phyloP scores from a whole-genome alignment of 1,140 invertebrate species.

The Oncopodura yosiiana region DNA sequence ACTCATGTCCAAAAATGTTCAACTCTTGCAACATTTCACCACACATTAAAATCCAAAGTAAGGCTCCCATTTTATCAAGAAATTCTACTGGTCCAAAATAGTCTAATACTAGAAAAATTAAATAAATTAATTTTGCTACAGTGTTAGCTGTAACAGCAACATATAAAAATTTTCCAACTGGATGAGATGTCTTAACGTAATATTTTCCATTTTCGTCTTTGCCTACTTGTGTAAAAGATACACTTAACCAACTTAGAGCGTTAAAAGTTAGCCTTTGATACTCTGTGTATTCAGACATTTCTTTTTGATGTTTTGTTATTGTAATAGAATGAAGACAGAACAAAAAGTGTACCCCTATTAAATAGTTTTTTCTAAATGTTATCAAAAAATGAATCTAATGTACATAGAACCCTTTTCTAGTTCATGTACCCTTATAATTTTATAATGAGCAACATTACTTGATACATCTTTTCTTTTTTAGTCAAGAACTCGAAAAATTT shows the following conservation, averaged over 20 bases:
- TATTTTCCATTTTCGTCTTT: neutral
- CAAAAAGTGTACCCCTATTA: too few species aligned
- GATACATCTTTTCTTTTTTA: too few species aligned
- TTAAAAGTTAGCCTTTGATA: conserved; percentile 9
- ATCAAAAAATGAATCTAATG: too few species aligned
- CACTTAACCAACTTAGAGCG: conserved; percentile 2
- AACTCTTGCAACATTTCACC: conserved; percentile 11
- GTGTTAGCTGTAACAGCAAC: conserved; percentile 7
- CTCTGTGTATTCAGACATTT: too few species aligned
- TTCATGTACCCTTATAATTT: too few species aligned
- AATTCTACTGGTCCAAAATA: conserved; percentile 12
- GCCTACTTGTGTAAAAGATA: neutral
- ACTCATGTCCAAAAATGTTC: neutral
- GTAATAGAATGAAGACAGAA: too few species aligned
- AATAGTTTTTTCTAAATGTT: too few species aligned
- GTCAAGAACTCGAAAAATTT: too few species aligned
- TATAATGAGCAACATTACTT: too few species aligned
- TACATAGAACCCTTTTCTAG: too few species aligned
- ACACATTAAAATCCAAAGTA: conserved; percentile 11
- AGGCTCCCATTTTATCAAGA: conserved; percentile 10
- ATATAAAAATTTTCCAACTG: neutral
- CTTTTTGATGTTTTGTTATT: too few species aligned
- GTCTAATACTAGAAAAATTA: neutral
- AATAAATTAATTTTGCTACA: neutral
- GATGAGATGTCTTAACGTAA: neutral